Evolutionary conservation across 1,140 invertebrate species (phyloP), one percentile per base, ranked within the genome.

Genomic region (Ditylenchus dipsaci): DNA sequence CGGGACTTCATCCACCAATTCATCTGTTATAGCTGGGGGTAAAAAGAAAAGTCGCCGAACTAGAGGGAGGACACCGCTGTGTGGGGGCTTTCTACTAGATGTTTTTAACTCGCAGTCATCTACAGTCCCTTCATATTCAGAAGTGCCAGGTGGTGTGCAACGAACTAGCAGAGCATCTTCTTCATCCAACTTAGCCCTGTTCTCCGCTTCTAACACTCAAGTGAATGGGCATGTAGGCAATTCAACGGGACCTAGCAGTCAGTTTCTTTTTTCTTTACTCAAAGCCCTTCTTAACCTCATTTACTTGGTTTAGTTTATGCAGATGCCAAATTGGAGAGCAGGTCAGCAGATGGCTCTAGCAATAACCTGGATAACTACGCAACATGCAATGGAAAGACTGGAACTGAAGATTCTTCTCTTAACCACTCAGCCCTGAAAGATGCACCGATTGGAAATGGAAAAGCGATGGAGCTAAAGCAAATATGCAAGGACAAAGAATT

Each of bases 31-130:
- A 38, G 33, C 33, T 11, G 33, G 33, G 3, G 15, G 15, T 15
- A 53, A 53, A 26, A 61, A 60, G 45, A 65, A 68, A 33, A 38
- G 15, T 21, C 42, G 45, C 17, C 59, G 67, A 1, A 17, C 61
- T 1, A 33, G 67, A 5, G 42, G 56, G 1, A 53, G 49, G 15
- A 53, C 49, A 21, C 49, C 49, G 15, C 15, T 53, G 49, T 53
- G 49, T 26, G 49, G 49, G 15, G 49, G 49, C 3, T 53, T 53
- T 53, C 23, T 53, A 53, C 23, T 15, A 3, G 49, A 53, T 53
- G 23, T 53, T 53, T 26, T 53, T 8, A 53, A 26, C 33, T 38
- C 33, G 11, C 33, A 38, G 33, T 38, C 33, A 3, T 38, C 33
- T 38, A 5, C 33, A 38, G 11, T 38, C 11, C 33, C 33, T 53